These are phyloP conservation scores for Salvelinus sp. DNA, from an alignment of 2,113 vertebrate species.

Conservation along the genomic window DNA sequence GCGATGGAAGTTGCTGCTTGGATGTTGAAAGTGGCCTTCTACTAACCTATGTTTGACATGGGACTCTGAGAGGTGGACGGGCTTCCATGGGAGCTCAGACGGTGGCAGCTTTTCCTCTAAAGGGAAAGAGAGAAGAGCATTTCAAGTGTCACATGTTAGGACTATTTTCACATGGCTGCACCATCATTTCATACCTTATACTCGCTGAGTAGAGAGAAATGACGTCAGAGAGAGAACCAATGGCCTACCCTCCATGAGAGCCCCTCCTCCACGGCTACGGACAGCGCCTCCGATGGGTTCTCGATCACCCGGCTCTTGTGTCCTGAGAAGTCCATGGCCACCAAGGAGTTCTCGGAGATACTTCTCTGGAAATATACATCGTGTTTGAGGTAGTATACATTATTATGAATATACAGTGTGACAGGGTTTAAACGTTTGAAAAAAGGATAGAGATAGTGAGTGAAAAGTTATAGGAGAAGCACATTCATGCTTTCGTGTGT, in stretches of 20 bases:
- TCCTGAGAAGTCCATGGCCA: constrained; percentile 99
- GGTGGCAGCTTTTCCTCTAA: constrained; percentile 91
- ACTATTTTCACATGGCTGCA: neutral
- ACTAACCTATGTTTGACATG: constrained; percentile 80
- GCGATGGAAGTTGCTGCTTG: no score
- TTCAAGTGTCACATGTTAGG: constrained; percentile 19
- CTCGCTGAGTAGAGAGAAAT: neutral
- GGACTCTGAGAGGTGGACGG: constrained; percentile 80
- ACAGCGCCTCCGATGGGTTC: constrained; percentile 93
- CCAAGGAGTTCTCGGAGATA: constrained; percentile 96
- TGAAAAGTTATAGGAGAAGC: neutral
- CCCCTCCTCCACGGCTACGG: constrained; percentile 94
- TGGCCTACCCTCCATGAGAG: constrained; percentile 89
- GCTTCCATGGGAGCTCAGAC: constrained; percentile 85
- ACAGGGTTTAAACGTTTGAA: neutral
- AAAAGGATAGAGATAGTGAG: no score
- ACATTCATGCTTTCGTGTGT: neutral
- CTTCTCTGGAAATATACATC: constrained; percentile 82
- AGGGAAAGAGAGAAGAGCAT: constrained; percentile 37
- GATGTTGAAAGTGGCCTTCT: constrained; percentile 27
- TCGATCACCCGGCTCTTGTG: constrained; percentile 92
- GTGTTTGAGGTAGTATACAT: neutral
- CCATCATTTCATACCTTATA: neutral
- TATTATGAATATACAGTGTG: neutral
- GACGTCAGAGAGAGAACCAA: neutral